These are phyloP conservation scores for Pontoporia blainvillei DNA, from an alignment of 2,113 vertebrate genomes.

Conservation along the genomic window DNA sequence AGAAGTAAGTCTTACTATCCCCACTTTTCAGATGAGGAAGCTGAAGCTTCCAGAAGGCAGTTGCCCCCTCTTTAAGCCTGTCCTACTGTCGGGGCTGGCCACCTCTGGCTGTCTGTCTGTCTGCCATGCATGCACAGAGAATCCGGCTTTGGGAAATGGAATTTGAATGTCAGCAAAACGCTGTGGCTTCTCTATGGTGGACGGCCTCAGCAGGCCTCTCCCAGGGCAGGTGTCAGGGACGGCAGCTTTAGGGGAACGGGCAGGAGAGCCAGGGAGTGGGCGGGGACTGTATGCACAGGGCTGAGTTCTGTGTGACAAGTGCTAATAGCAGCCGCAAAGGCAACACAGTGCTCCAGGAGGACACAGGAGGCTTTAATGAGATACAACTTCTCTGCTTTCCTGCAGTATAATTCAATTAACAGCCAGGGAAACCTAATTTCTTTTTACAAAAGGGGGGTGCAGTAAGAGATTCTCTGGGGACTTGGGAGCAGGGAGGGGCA, in stretches of 20 bases:
- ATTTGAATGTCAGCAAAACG: neutral
- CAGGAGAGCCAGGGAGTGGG: slow-evolving; percentile 3
- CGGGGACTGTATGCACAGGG: slow-evolving; percentile 54
- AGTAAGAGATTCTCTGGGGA: neutral
- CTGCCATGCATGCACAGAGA: neutral
- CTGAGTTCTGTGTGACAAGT: slow-evolving; percentile 72
- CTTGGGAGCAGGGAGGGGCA: neutral
- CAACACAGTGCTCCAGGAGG: slow-evolving; percentile 67
- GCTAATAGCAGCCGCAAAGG: slow-evolving; percentile 70
- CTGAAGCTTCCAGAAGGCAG: neutral
- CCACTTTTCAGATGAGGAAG: neutral
- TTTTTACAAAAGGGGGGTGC: slow-evolving; percentile 4
- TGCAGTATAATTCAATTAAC: slow-evolving; percentile 80
- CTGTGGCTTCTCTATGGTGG: neutral
- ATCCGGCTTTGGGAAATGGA: neutral
- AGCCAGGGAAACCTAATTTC: slow-evolving; percentile 66
- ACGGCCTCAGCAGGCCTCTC: neutral
- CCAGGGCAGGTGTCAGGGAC: fast-evolving
- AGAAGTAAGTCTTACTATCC: neutral
- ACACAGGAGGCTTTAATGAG: slow-evolving; percentile 78
- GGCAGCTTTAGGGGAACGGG: neutral
- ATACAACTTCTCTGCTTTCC: slow-evolving; percentile 72
- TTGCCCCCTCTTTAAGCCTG: neutral
- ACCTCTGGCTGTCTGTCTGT: neutral
- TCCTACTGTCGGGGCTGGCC: neutral